Percentiles rank a stretch among this genome's conserved stretches.
Evolutionary conservation across 1,140 invertebrate genomes (phyloP).

Genomic region (Bradysia coprophila): DNA sequence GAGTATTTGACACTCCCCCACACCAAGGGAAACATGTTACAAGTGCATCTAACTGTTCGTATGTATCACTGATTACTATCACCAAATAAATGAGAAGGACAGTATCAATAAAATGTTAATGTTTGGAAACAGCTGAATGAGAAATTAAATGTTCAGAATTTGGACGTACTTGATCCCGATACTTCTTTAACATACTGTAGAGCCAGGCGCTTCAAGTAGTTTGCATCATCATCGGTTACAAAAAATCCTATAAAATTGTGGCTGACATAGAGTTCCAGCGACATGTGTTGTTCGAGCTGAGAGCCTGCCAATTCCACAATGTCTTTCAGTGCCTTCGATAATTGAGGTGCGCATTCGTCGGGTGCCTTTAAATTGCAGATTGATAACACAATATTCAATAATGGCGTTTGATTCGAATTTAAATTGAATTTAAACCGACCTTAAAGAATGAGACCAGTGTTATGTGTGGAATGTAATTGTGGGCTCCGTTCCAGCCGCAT

Average conservation of each 20-base stretch:
- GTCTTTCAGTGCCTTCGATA: slow-evolving; percentile 42
- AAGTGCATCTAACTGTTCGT: slow-evolving; percentile 46
- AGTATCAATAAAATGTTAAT: not conserved
- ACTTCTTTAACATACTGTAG: slow-evolving; percentile 60
- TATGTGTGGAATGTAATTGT: slow-evolving; percentile 76
- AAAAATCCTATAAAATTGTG: slow-evolving; percentile 78
- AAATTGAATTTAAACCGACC: slow-evolving; percentile 26
- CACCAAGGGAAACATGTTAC: slow-evolving; percentile 52
- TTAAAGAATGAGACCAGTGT: slow-evolving; percentile 78
- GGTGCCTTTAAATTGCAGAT: slow-evolving; percentile 35
- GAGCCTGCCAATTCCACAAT: slow-evolving; percentile 45
- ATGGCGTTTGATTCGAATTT: slow-evolving; percentile 3
- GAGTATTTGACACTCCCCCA: slow-evolving; percentile 25
- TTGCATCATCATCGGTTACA: slow-evolving; percentile 55
- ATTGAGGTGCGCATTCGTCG: slow-evolving; percentile 44
- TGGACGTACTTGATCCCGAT: slow-evolving; percentile 40
- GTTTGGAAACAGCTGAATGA: too few species aligned
- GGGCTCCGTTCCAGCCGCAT: slow-evolving; percentile 72
- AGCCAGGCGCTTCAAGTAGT: slow-evolving; percentile 53
- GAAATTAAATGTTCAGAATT: too few species aligned
- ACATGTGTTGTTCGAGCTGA: slow-evolving; percentile 36
- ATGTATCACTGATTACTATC: slow-evolving; percentile 32
- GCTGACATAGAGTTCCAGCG: slow-evolving; percentile 62
- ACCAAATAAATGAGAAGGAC: not conserved
- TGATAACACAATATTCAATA: not conserved